phyloP scores from a whole-genome alignment of 2,113 vertebrate species.

The Australoheros scitulus region DNA sequence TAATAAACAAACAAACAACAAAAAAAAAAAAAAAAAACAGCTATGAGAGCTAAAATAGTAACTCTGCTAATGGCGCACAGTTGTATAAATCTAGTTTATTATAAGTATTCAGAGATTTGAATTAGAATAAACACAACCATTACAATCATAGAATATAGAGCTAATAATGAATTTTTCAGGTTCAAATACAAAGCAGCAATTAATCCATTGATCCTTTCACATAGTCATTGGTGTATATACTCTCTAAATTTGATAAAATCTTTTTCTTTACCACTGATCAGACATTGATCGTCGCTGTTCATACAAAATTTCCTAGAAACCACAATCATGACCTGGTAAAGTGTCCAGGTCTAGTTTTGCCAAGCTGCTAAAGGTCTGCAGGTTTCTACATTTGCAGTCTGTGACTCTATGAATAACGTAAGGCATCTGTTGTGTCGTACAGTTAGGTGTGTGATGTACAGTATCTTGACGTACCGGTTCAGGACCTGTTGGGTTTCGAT shows the following conservation, averaged over 20 bases:
- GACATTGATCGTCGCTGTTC: neutral
- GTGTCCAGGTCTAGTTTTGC: constrained; percentile 5
- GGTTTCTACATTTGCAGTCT: constrained; percentile 29
- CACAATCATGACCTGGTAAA: neutral
- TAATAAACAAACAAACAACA: too few relatives aligned
- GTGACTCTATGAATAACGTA: constrained; percentile 51
- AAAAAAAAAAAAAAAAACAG: too few relatives aligned
- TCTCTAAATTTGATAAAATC: neutral
- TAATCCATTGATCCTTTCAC: neutral
- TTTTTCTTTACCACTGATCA: neutral
- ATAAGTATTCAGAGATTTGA: neutral
- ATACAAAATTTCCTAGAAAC: neutral
- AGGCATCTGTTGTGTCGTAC: neutral
- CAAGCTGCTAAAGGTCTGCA: neutral
- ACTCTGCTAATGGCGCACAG: neutral
- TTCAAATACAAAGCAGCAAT: neutral
- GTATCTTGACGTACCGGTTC: constrained; percentile 42
- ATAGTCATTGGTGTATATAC: neutral
- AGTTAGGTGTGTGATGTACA: constrained; percentile 23
- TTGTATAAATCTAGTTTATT: neutral
- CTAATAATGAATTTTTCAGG: neutral
- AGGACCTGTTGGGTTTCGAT: constrained; percentile 22
- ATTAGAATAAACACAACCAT: neutral
- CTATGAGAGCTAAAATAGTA: neutral
- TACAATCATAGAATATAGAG: neutral